phyloP scores from a whole-genome alignment of 2,113 vertebrate species.

The Odobenus rosmarus region DNA sequence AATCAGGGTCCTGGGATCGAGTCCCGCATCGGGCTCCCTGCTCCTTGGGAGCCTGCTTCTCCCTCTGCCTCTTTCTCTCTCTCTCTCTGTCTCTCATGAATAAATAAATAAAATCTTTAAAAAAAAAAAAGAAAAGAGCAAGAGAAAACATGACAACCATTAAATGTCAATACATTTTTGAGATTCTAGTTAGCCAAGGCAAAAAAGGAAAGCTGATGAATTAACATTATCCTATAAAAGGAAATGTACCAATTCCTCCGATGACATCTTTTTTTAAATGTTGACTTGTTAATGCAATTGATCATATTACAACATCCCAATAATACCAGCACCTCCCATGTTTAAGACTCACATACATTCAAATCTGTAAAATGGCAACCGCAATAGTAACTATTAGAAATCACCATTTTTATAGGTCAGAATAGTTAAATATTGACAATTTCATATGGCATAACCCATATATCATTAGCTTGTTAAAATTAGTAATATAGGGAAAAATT shows the following conservation, averaged over 20 bases:
- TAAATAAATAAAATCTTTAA: too few relatives aligned
- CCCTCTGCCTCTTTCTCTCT: too few relatives aligned
- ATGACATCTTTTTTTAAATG: background rate
- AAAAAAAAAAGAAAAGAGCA: background rate
- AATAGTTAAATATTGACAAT: background rate
- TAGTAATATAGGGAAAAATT: background rate
- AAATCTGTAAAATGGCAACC: background rate
- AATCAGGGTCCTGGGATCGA: too few relatives aligned
- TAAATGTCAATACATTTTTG: slow-evolving; percentile 30
- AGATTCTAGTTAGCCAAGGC: background rate
- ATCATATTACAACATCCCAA: background rate
- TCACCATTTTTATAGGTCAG: background rate
- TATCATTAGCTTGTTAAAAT: background rate
- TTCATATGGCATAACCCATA: background rate
- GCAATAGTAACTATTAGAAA: background rate
- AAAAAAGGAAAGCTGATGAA: background rate
- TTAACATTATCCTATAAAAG: background rate
- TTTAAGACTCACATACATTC: background rate
- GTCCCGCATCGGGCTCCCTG: too few relatives aligned
- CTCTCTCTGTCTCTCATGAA: too few relatives aligned
- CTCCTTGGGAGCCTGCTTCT: too few relatives aligned
- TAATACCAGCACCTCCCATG: background rate
- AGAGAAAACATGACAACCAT: background rate
- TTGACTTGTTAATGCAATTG: background rate
- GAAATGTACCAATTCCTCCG: background rate